Conservation (phyloP, 2,888 invertebrate genomes). For the Nasonovia ribisnigri region DNA sequence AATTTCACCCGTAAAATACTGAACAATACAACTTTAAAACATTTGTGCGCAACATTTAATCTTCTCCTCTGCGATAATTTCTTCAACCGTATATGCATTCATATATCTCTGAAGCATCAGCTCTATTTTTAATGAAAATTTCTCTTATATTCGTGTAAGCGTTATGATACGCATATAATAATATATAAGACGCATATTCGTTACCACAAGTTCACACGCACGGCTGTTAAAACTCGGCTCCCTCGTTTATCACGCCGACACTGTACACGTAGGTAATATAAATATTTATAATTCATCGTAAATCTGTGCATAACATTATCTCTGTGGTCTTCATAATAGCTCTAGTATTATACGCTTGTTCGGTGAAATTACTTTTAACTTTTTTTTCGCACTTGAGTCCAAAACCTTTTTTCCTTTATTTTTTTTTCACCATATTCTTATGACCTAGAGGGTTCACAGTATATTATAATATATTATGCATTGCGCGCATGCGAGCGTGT, state of each 20-base stretch:
- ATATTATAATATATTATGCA: background rate
- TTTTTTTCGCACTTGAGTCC: background rate
- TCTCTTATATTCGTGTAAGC: background rate
- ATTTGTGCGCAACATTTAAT: conserved; percentile 6
- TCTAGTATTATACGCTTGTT: conserved; percentile 9
- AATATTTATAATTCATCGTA: conserved; percentile 41
- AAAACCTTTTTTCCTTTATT: background rate
- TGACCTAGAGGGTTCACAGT: background rate
- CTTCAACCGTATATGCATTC: background rate
- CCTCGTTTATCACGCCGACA: background rate
- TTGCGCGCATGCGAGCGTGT: background rate
- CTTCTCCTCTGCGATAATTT: background rate
- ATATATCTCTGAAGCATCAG: background rate
- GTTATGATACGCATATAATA: background rate
- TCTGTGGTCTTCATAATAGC: background rate
- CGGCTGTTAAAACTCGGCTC: background rate
- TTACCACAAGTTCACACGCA: background rate
- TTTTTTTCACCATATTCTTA: background rate
- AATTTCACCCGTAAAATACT: background rate
- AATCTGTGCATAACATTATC: conserved; percentile 18
- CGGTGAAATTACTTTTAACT: background rate
- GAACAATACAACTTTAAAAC: conserved; percentile 7
- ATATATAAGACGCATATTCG: background rate
- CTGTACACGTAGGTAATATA: background rate
- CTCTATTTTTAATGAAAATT: conserved; percentile 19